phyloP scores from a whole-genome alignment of 2,113 vertebrate species.

The Spea bombifrons region DNA sequence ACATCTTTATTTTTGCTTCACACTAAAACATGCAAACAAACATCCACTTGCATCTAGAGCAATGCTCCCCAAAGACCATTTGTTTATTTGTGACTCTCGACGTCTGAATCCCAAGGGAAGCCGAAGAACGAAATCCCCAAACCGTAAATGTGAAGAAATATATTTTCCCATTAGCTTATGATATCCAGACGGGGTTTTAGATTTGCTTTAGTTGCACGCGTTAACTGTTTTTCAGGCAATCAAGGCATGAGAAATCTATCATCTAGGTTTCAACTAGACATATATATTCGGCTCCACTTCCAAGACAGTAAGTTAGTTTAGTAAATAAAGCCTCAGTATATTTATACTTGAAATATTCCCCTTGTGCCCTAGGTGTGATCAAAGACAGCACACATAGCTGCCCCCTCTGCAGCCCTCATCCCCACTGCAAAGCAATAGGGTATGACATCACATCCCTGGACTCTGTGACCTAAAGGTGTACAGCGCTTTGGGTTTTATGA shows the following conservation, averaged over 20 bases:
- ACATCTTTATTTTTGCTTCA: constrained; percentile 45
- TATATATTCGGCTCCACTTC: too few relatives aligned
- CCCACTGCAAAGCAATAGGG: too few relatives aligned
- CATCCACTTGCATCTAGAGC: constrained; percentile 18
- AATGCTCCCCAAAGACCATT: constrained; percentile 17
- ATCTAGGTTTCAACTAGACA: neutral
- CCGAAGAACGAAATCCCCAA: constrained; percentile 14
- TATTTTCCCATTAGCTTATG: neutral
- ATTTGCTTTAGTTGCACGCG: neutral
- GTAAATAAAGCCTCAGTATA: too few relatives aligned
- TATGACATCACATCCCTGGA: too few relatives aligned
- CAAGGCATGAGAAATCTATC: neutral
- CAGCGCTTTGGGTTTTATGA: too few relatives aligned
- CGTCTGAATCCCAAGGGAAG: constrained; percentile 8
- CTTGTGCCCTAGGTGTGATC: too few relatives aligned
- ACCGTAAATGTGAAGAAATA: constrained; percentile 22
- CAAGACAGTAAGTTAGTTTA: too few relatives aligned
- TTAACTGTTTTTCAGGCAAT: neutral
- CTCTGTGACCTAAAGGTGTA: too few relatives aligned
- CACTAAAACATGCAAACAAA: constrained; percentile 44
- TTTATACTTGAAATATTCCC: too few relatives aligned
- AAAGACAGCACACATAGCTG: too few relatives aligned
- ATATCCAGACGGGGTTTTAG: neutral
- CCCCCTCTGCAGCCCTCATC: too few relatives aligned
- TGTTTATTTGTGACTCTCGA: constrained; percentile 41